phyloP scores from a whole-genome alignment of 2,797 vertebrate species.

The Telmatherina bonti region DNA sequence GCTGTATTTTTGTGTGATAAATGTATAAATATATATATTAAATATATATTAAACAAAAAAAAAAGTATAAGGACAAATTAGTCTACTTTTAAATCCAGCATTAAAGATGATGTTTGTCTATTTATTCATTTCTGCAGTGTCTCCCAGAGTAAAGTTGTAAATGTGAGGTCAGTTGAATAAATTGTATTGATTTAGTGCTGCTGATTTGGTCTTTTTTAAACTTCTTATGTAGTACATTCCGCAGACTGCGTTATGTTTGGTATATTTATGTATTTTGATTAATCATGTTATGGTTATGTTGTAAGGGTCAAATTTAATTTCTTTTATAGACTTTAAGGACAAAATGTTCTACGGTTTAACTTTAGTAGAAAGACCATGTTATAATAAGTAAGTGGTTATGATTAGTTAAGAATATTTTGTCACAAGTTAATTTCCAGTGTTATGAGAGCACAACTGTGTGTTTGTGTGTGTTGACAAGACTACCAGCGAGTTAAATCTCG shows the following conservation, averaged over 20 bases:
- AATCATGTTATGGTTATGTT: background rate
- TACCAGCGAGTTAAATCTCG: constrained; percentile 62
- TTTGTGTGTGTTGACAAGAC: constrained; percentile 15
- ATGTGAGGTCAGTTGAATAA: constrained; percentile 79
- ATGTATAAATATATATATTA: constrained; percentile 70
- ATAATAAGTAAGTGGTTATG: no score
- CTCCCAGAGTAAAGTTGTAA: constrained; percentile 73
- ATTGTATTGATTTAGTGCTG: constrained; percentile 78
- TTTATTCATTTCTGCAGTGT: constrained; percentile 75
- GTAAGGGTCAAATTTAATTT: background rate
- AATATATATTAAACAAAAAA: constrained; percentile 60
- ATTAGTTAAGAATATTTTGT: constrained; percentile 1
- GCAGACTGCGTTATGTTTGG: background rate
- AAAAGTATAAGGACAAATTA: constrained; percentile 51
- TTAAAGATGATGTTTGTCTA: constrained; percentile 68
- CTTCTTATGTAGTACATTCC: background rate
- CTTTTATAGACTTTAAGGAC: background rate
- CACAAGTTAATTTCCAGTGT: background rate
- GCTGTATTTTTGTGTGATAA: constrained; percentile 81
- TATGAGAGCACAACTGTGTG: background rate
- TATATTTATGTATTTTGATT: background rate
- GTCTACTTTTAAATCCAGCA: constrained; percentile 70
- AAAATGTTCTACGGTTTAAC: background rate
- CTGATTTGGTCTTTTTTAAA: constrained; percentile 45
- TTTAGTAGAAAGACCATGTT: background rate